Evolutionary conservation across 2,113 vertebrate genomes (phyloP).

Genomic region (Poeciliopsis occidentalis): DNA sequence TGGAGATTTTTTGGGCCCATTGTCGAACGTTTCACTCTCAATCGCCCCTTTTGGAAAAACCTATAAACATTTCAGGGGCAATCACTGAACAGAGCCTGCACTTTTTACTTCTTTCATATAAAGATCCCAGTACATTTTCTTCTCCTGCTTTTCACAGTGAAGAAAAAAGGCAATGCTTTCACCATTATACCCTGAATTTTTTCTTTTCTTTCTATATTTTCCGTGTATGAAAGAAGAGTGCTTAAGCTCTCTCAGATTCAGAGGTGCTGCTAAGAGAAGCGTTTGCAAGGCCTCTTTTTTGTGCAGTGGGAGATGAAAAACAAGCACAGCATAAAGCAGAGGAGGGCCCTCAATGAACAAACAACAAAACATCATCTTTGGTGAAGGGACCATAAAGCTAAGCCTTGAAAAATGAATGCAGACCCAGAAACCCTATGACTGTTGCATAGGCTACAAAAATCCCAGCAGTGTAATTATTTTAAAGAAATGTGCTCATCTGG

Average conservation of each 20-base stretch:
- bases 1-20: conserved; percentile 61
- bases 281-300: conserved; percentile 65
- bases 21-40: conserved; percentile 60
- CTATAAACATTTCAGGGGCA: conserved; percentile 73
- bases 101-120: conserved; percentile 51
- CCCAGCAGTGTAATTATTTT: background rate
- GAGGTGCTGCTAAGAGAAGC: conserved; percentile 37
- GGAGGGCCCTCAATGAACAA: conserved; percentile 48
- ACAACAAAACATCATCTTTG: conserved; percentile 45
- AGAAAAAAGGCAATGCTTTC: conserved; percentile 33
- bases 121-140: conserved; percentile 28
- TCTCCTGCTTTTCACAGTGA: conserved; percentile 25
- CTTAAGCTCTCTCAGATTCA: conserved; percentile 50
- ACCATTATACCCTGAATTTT: conserved; percentile 12
- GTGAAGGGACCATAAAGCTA: conserved; percentile 28
- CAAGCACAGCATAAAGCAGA: conserved; percentile 46
- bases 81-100: conserved; percentile 61
- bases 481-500: background rate
- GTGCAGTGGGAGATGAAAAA: conserved; percentile 61
- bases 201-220: conserved; percentile 30
- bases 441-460: background rate
- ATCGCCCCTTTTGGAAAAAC: conserved; percentile 58
- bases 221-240: conserved; percentile 41
- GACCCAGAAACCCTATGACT: background rate
- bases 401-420: conserved; percentile 18